These are phyloP conservation scores for Cyclina sinensis DNA, from an alignment of 1,140 invertebrate genomes.

Conservation along the genomic window DNA sequence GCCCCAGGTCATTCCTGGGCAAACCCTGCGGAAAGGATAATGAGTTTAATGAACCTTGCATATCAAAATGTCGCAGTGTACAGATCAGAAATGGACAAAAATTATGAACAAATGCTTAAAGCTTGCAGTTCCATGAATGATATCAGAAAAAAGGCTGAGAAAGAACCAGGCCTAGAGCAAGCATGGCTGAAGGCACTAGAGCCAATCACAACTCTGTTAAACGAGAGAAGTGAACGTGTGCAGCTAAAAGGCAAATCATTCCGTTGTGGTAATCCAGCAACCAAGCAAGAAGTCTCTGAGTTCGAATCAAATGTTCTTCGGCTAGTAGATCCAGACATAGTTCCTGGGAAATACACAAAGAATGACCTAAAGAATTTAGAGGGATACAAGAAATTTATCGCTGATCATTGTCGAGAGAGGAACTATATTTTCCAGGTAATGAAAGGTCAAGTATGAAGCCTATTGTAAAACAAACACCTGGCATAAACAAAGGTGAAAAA, in stretches of 20 bases:
- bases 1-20: slow-evolving; percentile 63
- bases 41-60: slow-evolving; percentile 67
- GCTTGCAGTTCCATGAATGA: slow-evolving; percentile 44
- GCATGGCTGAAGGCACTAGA: not conserved
- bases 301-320: slow-evolving; percentile 40
- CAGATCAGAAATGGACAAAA: slow-evolving; percentile 5
- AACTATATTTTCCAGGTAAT: slow-evolving; percentile 69
- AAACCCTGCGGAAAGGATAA: slow-evolving; percentile 70
- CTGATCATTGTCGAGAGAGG: slow-evolving; percentile 47
- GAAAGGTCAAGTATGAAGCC: no score
- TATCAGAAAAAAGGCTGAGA: slow-evolving; percentile 57
- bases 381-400: slow-evolving; percentile 28
- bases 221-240: not conserved
- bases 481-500: no score
- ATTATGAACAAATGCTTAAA: slow-evolving; percentile 52
- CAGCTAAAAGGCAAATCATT: not conserved
- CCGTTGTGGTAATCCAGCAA: not conserved
- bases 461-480: no score
- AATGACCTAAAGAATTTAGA: slow-evolving; percentile 28
- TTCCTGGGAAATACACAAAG: slow-evolving; percentile 38
- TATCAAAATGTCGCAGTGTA: slow-evolving; percentile 62
- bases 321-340: slow-evolving; percentile 10
- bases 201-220: not conserved
- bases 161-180: not conserved
- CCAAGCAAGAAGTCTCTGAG: slow-evolving; percentile 32